These are phyloP conservation scores for Troides helena DNA, from an alignment of 2,888 invertebrate species.

Conservation along the genomic window DNA sequence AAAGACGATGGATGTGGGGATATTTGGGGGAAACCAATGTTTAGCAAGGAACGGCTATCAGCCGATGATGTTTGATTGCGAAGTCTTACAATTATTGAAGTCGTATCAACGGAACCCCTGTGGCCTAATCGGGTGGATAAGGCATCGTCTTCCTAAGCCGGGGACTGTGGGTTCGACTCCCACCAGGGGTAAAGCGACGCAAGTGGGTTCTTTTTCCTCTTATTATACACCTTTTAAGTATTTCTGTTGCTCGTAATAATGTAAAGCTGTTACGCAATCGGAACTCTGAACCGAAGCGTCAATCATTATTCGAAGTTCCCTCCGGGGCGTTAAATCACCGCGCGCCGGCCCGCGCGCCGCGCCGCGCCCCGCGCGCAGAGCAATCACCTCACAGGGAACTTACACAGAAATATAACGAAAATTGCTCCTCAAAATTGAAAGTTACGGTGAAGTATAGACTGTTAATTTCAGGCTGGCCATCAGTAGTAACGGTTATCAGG, in stretches of 20 bases:
- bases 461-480: too few relatives aligned
- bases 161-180: constrained; percentile 89
- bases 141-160: constrained; percentile 89
- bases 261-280: background rate
- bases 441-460: too few relatives aligned
- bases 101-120: constrained; percentile 76
- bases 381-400: background rate
- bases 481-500: too few relatives aligned
- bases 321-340: constrained; percentile 34
- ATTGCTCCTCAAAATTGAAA: background rate
- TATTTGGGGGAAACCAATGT: too few relatives aligned
- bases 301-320: constrained; percentile 29
- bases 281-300: constrained; percentile 8
- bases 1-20: too few relatives aligned
- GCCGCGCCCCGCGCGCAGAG: constrained; percentile 26
- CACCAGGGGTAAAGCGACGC: constrained; percentile 81
- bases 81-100: too few relatives aligned
- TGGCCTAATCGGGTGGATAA: constrained; percentile 85
- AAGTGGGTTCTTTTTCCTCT: background rate
- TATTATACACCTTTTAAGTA: constrained; percentile 5
- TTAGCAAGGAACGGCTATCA: too few relatives aligned
- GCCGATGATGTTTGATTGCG: too few relatives aligned
- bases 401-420: background rate
- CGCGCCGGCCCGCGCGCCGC: constrained; percentile 31
- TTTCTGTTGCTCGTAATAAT: constrained; percentile 1